Base-by-base conservation (phyloP, 2,797 vertebrate species). In the Hyperoplus immaculatus region DNA sequence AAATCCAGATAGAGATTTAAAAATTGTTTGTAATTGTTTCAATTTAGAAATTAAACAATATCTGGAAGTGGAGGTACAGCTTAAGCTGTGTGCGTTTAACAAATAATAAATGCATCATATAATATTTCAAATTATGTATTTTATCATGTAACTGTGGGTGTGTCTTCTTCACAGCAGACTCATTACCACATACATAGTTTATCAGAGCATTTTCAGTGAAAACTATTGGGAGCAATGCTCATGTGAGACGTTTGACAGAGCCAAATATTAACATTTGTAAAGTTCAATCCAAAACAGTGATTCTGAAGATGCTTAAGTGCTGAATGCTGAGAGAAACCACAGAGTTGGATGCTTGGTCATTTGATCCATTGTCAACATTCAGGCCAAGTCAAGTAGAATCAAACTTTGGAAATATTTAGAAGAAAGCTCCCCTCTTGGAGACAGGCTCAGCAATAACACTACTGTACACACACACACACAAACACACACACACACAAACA, bases 21-120 rank as follows among this genome's bases (percentile, higher is more conserved):
- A 72, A 62, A 69, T 47, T 16, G 41, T n/a, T 54, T 64, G 6
- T 51, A 63, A 12, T 79, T 64, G 39, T 62, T 70, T 81, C 38
- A 66, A 65, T 71, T 2, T 12, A 8, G 5, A 81, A 36, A 29
- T 58, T 14, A 69, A 73, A 70, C 36, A 3, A 6, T 29, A 69
- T 18, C 49, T 49, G n/a, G 42, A 77, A 53, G 60, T 36, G 39
- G 15, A 53, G 36, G 13, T 50, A 38, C 18, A 56, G 36, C 11
- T 45, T 11, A 21, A 41, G 57, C 13, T 60, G 36, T 56, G 13
- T 11, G 39, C 3, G 5, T 2, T 4, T 55, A 14, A 50, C 49
- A 15, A 50, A 50, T 29, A 50, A 50, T 50, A 50, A 50, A 15
- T 50, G 49, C 29, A 29, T 29, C 29, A 29, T 29, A 29, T 29